phyloP scores from a whole-genome alignment of 1,140 invertebrate genomes.

The Cardiocondyla obscurior region DNA sequence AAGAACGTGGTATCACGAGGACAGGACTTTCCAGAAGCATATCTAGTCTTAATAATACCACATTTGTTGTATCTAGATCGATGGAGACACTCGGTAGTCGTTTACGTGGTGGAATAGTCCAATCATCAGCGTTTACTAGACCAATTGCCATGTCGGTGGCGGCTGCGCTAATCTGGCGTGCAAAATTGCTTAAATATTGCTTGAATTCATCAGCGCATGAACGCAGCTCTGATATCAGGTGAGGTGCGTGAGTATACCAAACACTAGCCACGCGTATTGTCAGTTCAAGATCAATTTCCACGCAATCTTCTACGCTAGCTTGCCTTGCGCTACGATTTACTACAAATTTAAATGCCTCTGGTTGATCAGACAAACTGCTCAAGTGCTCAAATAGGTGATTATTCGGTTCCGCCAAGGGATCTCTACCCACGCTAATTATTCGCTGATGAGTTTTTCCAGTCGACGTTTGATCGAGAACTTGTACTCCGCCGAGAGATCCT shows the following conservation, averaged over 20 bases:
- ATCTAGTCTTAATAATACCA: conserved; percentile 85
- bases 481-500: conserved; percentile 95
- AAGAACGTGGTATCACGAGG: conserved; percentile 91
- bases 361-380: conserved; percentile 66
- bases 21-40: conserved; percentile 95
- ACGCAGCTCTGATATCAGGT: conserved; percentile 93
- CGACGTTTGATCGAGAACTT: conserved; percentile 94
- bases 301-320: conserved; percentile 44
- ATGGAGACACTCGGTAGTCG: conserved; percentile 78
- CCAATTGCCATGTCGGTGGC: conserved; percentile 97
- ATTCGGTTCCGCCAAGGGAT: conserved; percentile 85
- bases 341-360: conserved; percentile 79
- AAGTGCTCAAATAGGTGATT: conserved; percentile 74
- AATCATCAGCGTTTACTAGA: conserved; percentile 89
- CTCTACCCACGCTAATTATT: conserved; percentile 93
- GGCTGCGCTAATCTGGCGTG: conserved; percentile 92
- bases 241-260: conserved; percentile 96
- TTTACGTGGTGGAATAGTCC: conserved; percentile 79
- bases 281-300: conserved; percentile 79
- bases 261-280: conserved; percentile 94
- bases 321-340: conserved; percentile 76
- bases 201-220: conserved; percentile 90
- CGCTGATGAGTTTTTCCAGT: conserved; percentile 93
- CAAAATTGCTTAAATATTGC: conserved; percentile 89
- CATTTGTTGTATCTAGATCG: conserved; percentile 64